phyloP scores from a whole-genome alignment of 2,113 vertebrate genomes.

The Lepus americanus region DNA sequence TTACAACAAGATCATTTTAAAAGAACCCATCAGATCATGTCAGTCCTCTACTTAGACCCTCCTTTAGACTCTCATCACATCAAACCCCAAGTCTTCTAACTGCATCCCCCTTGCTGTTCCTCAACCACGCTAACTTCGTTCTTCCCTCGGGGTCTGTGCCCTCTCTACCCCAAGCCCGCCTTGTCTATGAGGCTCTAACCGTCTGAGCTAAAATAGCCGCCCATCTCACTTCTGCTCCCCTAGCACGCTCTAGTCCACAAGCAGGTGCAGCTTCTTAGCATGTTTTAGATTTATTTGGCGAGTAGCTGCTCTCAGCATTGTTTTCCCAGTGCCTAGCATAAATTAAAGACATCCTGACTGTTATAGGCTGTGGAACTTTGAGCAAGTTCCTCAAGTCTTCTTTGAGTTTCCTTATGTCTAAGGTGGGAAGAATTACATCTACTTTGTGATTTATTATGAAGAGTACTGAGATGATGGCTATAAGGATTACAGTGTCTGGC shows the following conservation, averaged over 20 bases:
- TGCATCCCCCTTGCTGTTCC: slow-evolving; percentile 11
- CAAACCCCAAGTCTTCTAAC: slow-evolving; percentile 24
- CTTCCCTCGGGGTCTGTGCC: not conserved
- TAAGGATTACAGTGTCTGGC: not conserved
- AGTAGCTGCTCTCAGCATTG: not conserved
- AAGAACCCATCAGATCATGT: not conserved
- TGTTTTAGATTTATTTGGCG: slow-evolving; percentile 57
- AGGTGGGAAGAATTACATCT: slow-evolving; percentile 51
- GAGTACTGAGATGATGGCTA: slow-evolving; percentile 36
- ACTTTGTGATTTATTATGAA: not conserved
- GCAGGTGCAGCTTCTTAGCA: not conserved
- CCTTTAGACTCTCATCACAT: not conserved
- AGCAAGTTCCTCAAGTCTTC: slow-evolving; percentile 11
- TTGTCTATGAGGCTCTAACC: not conserved
- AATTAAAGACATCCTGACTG: not conserved
- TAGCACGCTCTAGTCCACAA: slow-evolving; percentile 11
- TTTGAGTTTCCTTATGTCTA: slow-evolving; percentile 43
- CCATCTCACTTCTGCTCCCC: not conserved
- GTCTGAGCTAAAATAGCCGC: not conserved
- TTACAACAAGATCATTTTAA: not conserved
- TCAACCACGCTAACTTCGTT: not conserved
- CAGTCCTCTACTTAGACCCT: not conserved
- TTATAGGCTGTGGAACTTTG: slow-evolving; percentile 6
- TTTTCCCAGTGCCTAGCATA: not conserved
- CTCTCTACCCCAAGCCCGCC: not conserved